Conservation (phyloP, 2,797 vertebrate species). For the Phaenicophaeus curvirostris region DNA sequence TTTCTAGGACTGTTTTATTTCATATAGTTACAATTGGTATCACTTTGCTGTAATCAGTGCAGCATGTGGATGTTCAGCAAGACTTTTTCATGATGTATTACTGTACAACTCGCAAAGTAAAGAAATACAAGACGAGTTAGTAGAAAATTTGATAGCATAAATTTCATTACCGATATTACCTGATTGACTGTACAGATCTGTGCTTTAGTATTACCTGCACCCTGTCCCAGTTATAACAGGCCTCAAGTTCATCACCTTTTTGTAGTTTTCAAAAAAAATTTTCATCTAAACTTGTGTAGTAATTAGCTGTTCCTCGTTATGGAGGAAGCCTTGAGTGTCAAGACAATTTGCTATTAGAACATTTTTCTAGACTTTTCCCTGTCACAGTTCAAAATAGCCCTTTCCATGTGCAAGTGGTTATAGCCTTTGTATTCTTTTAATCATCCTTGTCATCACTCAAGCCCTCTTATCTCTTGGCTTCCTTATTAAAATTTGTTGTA, state of each 20-base stretch:
- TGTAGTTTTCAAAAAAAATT: neutral
- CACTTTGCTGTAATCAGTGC: neutral
- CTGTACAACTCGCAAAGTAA: neutral
- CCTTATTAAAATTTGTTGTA: neutral
- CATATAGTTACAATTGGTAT: fast-evolving
- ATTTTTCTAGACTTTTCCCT: neutral
- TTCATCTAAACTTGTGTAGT: neutral
- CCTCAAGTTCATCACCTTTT: neutral
- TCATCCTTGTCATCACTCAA: neutral
- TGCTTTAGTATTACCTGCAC: neutral
- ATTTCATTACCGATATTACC: neutral
- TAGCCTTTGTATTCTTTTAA: neutral
- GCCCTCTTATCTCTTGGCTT: neutral
- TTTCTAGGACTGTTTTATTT: neutral
- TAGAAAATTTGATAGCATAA: neutral
- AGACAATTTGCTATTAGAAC: neutral
- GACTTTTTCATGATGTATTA: neutral
- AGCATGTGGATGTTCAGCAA: neutral
- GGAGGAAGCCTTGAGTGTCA: neutral
- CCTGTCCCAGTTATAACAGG: neutral
- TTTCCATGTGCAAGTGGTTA: neutral
- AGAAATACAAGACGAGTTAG: neutral
- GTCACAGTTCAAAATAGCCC: neutral
- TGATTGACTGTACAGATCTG: too few relatives aligned
- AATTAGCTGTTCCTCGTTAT: neutral